Conservation (phyloP, 2,888 invertebrate genomes). For the Dione juno region DNA sequence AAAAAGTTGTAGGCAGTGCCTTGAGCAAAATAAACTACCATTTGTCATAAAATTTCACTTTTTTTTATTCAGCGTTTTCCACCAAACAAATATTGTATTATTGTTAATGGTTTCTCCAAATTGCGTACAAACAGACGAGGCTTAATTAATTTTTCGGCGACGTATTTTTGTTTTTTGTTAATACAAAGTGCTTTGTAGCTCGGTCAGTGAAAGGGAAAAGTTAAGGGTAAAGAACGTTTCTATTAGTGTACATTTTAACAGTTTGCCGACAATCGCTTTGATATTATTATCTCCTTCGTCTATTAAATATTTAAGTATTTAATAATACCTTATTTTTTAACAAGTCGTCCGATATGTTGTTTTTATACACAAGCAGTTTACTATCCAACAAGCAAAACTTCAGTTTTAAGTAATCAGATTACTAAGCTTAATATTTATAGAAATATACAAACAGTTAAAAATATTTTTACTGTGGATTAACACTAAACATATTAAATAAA, state of each 20-base stretch:
- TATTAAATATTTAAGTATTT: not conserved
- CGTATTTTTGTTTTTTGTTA: constrained; percentile 15
- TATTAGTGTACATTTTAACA: not conserved
- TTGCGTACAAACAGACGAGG: constrained; percentile 17
- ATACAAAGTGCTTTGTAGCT: constrained; percentile 9
- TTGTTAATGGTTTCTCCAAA: constrained; percentile 12
- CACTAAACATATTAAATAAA: too few species aligned
- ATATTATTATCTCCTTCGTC: not conserved
- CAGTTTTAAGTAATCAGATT: too few species aligned
- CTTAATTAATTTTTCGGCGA: constrained; percentile 17
- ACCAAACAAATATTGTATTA: not conserved
- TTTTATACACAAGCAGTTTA: too few species aligned
- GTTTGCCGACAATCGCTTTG: not conserved
- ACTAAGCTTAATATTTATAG: too few species aligned
- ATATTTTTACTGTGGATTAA: too few species aligned
- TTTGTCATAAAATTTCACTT: not conserved
- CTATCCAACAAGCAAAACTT: too few species aligned
- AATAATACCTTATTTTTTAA: too few species aligned
- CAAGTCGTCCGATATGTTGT: too few species aligned
- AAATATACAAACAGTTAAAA: too few species aligned
- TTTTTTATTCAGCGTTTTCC: not conserved
- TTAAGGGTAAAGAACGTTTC: constrained; percentile 3
- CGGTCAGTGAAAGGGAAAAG: not conserved
- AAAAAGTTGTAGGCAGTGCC: not conserved
- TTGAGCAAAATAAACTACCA: not conserved